Percentiles rank a stretch among this genome's conserved stretches.
Evolutionary conservation across 1,140 invertebrate genomes (phyloP).

Genomic region (Scaptomyza pallida): DNA sequence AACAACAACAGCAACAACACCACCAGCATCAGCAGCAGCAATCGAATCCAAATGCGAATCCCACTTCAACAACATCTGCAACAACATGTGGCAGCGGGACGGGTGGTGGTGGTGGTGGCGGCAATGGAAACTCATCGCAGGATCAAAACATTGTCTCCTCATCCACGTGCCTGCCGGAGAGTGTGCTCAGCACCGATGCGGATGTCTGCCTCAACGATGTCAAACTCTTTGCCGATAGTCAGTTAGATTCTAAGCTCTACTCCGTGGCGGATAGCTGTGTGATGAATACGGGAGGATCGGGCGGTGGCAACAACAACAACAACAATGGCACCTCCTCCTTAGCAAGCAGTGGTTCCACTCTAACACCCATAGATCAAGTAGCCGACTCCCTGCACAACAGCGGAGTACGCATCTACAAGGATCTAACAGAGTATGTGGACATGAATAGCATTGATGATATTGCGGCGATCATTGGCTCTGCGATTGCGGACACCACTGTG

Average conservation of each 20-base stretch:
- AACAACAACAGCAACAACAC: slow-evolving; percentile 24
- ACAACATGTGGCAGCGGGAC: slow-evolving; percentile 39
- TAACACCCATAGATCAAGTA: slow-evolving; percentile 77
- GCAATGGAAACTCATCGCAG: slow-evolving; percentile 61
- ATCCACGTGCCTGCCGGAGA: slow-evolving; percentile 87
- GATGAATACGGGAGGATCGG: slow-evolving; percentile 64
- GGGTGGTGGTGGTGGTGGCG: slow-evolving; percentile 21
- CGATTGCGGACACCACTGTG: slow-evolving; percentile 94
- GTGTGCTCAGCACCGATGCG: slow-evolving; percentile 82
- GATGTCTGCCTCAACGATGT: slow-evolving; percentile 83
- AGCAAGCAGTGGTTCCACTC: slow-evolving; percentile 47
- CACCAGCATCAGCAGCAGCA: slow-evolving; percentile 36
- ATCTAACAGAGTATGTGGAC: slow-evolving; percentile 85
- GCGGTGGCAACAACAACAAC: slow-evolving; percentile 4
- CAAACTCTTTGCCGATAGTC: slow-evolving; percentile 85
- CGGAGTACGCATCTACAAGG: slow-evolving; percentile 82
- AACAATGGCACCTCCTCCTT: slow-evolving; percentile 16
- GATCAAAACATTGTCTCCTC: slow-evolving; percentile 88
- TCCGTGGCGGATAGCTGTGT: slow-evolving; percentile 85
- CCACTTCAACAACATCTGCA: slow-evolving; percentile 70
- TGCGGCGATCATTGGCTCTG: slow-evolving; percentile 93
- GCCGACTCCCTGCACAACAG: slow-evolving; percentile 84
- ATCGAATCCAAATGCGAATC: slow-evolving; percentile 67
- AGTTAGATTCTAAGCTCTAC: slow-evolving; percentile 87
- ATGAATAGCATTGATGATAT: slow-evolving; percentile 92